Evolutionary conservation across 2,113 vertebrate genomes (phyloP).

Genomic region (Megaceryle maxima): DNA sequence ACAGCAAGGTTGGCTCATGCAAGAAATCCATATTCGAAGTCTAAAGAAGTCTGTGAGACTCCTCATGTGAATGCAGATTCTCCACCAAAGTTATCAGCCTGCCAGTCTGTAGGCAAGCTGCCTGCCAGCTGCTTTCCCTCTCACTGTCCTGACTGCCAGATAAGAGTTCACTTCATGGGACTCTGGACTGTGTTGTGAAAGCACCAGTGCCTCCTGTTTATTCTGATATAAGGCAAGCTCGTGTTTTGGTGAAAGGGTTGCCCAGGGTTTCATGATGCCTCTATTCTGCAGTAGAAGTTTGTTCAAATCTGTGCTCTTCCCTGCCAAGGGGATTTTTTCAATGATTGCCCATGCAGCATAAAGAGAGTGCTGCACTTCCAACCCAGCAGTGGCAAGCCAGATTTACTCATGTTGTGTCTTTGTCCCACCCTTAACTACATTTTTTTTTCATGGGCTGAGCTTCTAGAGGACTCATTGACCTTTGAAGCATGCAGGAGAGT

Average conservation of each 20-base stretch:
- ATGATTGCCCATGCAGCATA: not conserved
- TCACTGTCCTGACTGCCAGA: not conserved
- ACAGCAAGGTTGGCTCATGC: not conserved
- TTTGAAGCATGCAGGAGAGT: not conserved
- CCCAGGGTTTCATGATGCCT: not conserved
- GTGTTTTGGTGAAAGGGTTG: not conserved
- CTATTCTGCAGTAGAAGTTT: not conserved
- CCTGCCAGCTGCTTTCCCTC: not conserved
- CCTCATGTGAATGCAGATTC: fast-evolving
- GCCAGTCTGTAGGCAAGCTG: not conserved
- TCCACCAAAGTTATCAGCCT: not conserved
- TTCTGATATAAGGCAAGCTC: not conserved
- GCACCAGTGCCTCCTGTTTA: not conserved
- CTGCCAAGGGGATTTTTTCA: not conserved
- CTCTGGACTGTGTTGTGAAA: not conserved
- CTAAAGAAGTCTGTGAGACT: not conserved
- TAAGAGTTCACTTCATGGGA: not conserved
- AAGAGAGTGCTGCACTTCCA: not conserved
- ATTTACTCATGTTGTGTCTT: not conserved
- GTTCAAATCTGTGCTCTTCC: not conserved
- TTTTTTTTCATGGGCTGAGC: fast-evolving
- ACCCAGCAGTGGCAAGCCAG: not conserved
- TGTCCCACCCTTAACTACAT: not conserved
- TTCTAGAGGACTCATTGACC: not conserved
- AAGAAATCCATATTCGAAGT: not conserved